Evolutionary conservation across 1,140 invertebrate species (phyloP).

Genomic region (Bombus sibiricus): DNA sequence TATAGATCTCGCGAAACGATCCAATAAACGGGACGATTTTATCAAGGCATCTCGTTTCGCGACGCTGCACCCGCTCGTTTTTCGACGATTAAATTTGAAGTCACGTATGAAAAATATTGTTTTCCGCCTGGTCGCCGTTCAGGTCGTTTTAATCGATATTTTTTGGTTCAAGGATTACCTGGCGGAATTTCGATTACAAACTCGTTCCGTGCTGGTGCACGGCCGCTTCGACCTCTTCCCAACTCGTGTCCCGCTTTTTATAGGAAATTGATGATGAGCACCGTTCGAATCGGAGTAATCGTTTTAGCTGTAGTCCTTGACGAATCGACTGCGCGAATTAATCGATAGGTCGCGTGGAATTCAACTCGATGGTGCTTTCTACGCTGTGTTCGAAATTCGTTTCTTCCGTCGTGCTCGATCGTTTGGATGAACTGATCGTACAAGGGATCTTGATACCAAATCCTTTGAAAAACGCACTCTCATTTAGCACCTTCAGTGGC

Average conservation of each 20-base stretch:
- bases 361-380: neutral
- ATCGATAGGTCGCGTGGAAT: conserved; percentile 14
- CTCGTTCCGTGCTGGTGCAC: neutral
- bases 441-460: neutral
- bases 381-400: neutral
- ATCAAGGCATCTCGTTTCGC: conserved; percentile 8
- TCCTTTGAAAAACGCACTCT: neutral
- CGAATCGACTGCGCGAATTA: neutral
- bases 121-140: neutral
- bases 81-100: conserved; percentile 26
- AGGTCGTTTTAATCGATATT: conserved; percentile 1
- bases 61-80: conserved; percentile 12
- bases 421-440: conserved; percentile 11
- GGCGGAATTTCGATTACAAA: conserved; percentile 27
- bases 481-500: neutral
- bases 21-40: conserved; percentile 22
- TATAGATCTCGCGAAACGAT: neutral
- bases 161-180: conserved; percentile 24
- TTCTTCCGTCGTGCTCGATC: neutral
- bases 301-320: conserved; percentile 7
- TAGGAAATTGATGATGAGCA: conserved; percentile 30
- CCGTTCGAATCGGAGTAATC: conserved; percentile 12
- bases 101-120: conserved; percentile 37
- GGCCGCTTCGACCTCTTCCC: neutral
- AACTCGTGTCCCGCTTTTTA: conserved; percentile 6